Conservation (phyloP, 2,888 invertebrate species). For the Hemithea aestivaria region DNA sequence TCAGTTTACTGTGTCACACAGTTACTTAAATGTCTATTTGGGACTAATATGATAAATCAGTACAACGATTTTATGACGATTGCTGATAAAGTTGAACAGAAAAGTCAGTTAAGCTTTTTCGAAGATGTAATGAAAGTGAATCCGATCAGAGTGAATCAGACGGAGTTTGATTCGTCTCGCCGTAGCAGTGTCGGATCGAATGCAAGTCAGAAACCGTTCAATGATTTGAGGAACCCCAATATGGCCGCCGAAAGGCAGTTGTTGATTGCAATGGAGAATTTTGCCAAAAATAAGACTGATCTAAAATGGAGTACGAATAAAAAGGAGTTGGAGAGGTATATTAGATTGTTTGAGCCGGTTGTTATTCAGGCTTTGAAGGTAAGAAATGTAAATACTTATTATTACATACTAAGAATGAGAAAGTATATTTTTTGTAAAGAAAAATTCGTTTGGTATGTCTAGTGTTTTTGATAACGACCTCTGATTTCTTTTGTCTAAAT, state of each 20-base stretch:
- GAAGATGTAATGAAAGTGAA: slow-evolving; percentile 58
- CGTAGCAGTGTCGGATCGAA: slow-evolving; percentile 54
- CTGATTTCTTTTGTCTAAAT: too few relatives aligned
- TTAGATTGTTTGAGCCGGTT: slow-evolving; percentile 95
- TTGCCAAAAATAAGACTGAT: slow-evolving; percentile 65
- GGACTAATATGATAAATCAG: slow-evolving; percentile 82
- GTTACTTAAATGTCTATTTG: slow-evolving; percentile 86
- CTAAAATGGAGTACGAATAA: slow-evolving; percentile 73
- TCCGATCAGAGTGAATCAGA: slow-evolving; percentile 27
- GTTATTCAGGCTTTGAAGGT: slow-evolving; percentile 95
- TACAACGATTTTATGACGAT: slow-evolving; percentile 62
- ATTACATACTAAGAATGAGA: too few relatives aligned
- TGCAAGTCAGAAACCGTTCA: slow-evolving; percentile 54
- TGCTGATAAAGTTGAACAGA: slow-evolving; percentile 31
- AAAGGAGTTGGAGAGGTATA: slow-evolving; percentile 84
- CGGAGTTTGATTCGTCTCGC: slow-evolving; percentile 39
- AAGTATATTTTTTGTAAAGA: too few relatives aligned
- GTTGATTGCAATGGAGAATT: slow-evolving; percentile 66
- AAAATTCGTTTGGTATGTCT: too few relatives aligned
- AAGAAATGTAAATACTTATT: too few relatives aligned
- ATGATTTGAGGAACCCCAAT: slow-evolving; percentile 53
- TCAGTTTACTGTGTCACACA: slow-evolving; percentile 89
- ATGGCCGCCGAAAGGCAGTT: slow-evolving; percentile 59
- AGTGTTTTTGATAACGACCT: too few relatives aligned
- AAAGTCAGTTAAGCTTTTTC: slow-evolving; percentile 41